phyloP scores from a whole-genome alignment of 2,888 invertebrate genomes.

The Erebia ligea region DNA sequence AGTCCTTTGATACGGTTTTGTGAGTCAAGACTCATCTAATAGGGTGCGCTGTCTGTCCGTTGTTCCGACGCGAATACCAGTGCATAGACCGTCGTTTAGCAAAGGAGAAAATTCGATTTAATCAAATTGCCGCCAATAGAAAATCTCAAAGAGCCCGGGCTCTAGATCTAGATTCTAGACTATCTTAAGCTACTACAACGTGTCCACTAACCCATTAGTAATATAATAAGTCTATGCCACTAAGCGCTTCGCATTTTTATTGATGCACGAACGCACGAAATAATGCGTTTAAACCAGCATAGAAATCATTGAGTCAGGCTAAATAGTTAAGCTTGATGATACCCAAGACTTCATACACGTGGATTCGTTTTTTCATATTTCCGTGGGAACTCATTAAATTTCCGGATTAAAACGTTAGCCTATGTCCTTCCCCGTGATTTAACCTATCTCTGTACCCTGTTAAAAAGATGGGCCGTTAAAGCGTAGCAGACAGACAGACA shows the following conservation, averaged over 20 bases:
- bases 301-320: background rate
- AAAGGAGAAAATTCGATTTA: conserved; percentile 75
- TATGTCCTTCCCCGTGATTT: too few relatives aligned
- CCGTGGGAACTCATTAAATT: too few relatives aligned
- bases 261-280: background rate
- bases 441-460: too few relatives aligned
- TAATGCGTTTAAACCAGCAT: background rate
- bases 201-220: too few relatives aligned
- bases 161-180: conserved; percentile 54
- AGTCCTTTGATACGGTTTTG: conserved; percentile 21
- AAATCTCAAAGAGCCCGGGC: conserved; percentile 75
- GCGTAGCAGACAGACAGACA: too few relatives aligned
- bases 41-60: conserved; percentile 45
- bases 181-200: conserved; percentile 59
- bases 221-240: too few relatives aligned
- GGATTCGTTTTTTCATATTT: too few relatives aligned
- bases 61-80: conserved; percentile 53
- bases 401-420: too few relatives aligned
- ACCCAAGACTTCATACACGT: too few relatives aligned
- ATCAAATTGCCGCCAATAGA: conserved; percentile 74
- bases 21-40: conserved; percentile 38
- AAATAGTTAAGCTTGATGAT: background rate
- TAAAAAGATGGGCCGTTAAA: too few relatives aligned
- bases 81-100: conserved; percentile 61
- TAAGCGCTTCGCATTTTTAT: background rate